phyloP scores from a whole-genome alignment of 2,888 invertebrate species.

The Dimorphilus gyrociliatus region DNA sequence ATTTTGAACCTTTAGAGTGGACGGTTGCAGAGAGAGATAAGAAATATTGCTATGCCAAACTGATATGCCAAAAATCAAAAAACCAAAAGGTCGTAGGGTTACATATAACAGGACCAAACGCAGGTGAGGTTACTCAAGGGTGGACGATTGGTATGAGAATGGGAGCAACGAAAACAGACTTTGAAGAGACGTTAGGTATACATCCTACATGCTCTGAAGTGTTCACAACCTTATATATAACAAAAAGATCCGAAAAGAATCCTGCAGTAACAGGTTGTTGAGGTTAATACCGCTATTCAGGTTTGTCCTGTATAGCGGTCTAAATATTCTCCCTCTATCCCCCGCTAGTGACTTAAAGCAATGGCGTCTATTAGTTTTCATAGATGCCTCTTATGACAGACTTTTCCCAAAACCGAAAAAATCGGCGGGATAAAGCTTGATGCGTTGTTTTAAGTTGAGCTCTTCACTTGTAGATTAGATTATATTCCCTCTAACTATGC shows the following conservation, averaged over 20 bases:
- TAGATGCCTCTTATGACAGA: too few relatives aligned
- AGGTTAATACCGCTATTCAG: constrained; percentile 37
- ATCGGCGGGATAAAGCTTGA: too few relatives aligned
- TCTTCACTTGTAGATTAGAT: too few relatives aligned
- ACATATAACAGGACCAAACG: constrained; percentile 75
- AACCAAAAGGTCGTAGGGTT: constrained; percentile 56
- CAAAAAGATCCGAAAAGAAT: constrained; percentile 36
- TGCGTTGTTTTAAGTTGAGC: too few relatives aligned
- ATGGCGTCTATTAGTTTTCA: too few relatives aligned
- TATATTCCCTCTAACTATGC: too few relatives aligned
- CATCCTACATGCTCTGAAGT: constrained; percentile 77
- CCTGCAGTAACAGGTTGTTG: constrained; percentile 37
- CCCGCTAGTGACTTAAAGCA: neutral
- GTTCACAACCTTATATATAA: constrained; percentile 16
- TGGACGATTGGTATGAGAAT: constrained; percentile 74
- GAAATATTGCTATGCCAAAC: constrained; percentile 77
- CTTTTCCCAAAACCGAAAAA: too few relatives aligned
- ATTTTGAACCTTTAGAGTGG: constrained; percentile 87
- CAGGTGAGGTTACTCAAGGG: constrained; percentile 85
- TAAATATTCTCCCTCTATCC: too few relatives aligned
- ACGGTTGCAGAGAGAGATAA: constrained; percentile 74
- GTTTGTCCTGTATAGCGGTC: too few relatives aligned
- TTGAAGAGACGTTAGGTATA: constrained; percentile 71
- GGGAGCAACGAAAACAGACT: constrained; percentile 60
- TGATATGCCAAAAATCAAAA: constrained; percentile 42